Evolutionary conservation across 2,888 invertebrate species (phyloP), one percentile per base, ranked within the genome.

Genomic region (Drosophila maculinotata): DNA sequence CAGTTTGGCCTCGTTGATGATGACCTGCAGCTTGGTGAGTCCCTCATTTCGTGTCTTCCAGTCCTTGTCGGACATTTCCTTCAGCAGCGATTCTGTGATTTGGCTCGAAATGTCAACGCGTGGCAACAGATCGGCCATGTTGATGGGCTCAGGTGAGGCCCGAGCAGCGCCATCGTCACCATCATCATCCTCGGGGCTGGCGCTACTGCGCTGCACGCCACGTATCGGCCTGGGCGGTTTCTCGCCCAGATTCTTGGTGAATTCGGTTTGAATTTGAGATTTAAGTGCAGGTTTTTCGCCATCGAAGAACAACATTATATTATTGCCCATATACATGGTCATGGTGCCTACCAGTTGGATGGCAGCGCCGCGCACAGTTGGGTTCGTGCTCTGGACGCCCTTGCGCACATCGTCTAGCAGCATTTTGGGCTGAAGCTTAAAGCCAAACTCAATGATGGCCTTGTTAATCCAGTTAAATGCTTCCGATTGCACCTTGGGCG

Each of bases 401-500:
- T 97, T 97, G 89, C 97, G 97, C 0, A 96, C 93, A 89, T 95
- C 94, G 0, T 96, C 95, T 60, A 97, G 94, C 9, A 97, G 92
- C 0, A 93, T 91, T 91, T 96, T 96, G 4, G 95, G 93, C 88
- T 96, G 96, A 81, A 96, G 90, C 68, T 94, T 93, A 36, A 97
- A 95, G 1, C 98, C 98, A 92, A 98, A 98, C 89, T 98, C 97
- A 85, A 94, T 94, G 4, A 98, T 93, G 0, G 97, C 95, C 35
- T 92, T 93, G 1, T 94, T 92, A 66, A 97, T 93, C 97, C 98
- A 98, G 58, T 93, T 93, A 52, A 98, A 93, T 56, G 96, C 93
- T 91, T 98, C 98, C 0, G 96, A 94, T 88, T 97, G 97, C 35
- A 97, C 96, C 91, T 97, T 97, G 0, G 98, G 98, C 88, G 96